A percentile compares a stretch with the other conserved stretches of the same genome.
Conservation (phyloP, 2,113 vertebrate species). For the Corythornis madagascariensis region DNA sequence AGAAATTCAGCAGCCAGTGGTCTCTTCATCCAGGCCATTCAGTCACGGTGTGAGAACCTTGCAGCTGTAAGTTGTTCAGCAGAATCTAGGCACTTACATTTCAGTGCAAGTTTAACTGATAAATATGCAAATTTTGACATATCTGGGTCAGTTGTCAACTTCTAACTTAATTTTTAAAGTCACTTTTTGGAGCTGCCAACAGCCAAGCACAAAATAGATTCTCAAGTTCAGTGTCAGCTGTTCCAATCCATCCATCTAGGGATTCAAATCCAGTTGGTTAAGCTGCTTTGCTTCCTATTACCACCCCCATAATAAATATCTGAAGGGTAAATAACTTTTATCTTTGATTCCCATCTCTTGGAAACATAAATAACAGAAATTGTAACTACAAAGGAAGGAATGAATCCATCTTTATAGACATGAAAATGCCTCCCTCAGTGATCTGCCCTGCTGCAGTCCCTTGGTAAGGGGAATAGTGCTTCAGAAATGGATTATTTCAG, state of each 20-base stretch:
- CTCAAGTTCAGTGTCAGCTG: background rate
- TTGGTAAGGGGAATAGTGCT: background rate
- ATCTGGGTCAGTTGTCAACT: conserved; percentile 8
- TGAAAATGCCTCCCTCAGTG: background rate
- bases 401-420: background rate
- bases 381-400: background rate
- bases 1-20: conserved; percentile 96
- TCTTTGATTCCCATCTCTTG: background rate
- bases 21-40: conserved; percentile 97
- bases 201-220: background rate
- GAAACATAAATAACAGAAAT: background rate
- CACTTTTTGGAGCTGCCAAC: background rate
- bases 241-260: background rate
- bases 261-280: background rate
- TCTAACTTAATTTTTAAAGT: conserved; percentile 7
- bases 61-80: conserved; percentile 80
- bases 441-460: background rate
- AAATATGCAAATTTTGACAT: conserved; percentile 1
- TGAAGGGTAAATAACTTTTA: background rate
- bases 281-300: background rate
- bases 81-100: background rate
- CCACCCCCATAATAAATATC: background rate
- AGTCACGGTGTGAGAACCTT: conserved; percentile 94
- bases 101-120: background rate
- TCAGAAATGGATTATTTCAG: background rate